phyloP scores from a whole-genome alignment of 2,113 vertebrate species.

The Xiphophorus couchianus region DNA sequence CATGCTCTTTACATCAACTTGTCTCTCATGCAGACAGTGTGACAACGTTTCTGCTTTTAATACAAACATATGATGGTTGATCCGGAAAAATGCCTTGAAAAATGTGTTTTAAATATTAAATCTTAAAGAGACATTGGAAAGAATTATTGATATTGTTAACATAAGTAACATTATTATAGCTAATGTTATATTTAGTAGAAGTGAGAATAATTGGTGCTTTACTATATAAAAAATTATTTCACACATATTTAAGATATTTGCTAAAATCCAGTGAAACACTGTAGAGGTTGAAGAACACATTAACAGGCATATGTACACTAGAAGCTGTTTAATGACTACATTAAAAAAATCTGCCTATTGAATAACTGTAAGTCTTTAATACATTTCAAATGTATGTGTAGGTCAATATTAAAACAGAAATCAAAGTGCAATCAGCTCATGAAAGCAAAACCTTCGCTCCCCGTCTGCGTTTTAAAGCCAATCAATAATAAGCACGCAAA shows the following conservation, averaged over 20 bases:
- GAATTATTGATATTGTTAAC: too few relatives aligned
- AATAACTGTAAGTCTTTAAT: slow-evolving; percentile 33
- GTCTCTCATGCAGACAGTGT: too few relatives aligned
- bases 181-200: too few relatives aligned
- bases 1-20: too few relatives aligned
- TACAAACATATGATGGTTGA: too few relatives aligned
- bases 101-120: too few relatives aligned
- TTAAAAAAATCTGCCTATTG: slow-evolving; percentile 14
- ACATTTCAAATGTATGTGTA: slow-evolving; percentile 27
- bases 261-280: neutral
- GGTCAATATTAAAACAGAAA: slow-evolving; percentile 54
- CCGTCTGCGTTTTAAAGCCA: slow-evolving; percentile 48
- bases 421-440: slow-evolving; percentile 51
- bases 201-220: neutral
- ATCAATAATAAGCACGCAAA: slow-evolving; percentile 76
- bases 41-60: too few relatives aligned
- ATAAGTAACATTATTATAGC: too few relatives aligned
- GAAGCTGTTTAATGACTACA: slow-evolving; percentile 15
- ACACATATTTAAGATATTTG: neutral
- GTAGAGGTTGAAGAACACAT: slow-evolving; percentile 29
- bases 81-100: too few relatives aligned
- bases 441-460: slow-evolving; percentile 47
- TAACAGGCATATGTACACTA: slow-evolving; percentile 27
- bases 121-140: too few relatives aligned
- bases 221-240: neutral